phyloP scores from a whole-genome alignment of 2,888 invertebrate genomes.

The Drosophila pegasa region DNA sequence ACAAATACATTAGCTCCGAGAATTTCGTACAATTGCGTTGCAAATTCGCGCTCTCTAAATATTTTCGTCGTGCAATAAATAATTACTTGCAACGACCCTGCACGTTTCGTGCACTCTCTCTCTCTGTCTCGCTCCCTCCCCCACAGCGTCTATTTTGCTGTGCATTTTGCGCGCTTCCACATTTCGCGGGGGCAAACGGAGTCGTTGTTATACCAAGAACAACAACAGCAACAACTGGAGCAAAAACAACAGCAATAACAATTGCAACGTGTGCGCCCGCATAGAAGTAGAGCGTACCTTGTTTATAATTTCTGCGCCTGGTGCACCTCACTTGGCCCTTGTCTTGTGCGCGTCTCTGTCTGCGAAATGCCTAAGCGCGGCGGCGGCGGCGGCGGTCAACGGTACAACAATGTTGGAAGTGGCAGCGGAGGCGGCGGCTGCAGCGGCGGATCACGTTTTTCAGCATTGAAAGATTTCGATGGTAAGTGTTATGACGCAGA shows the following conservation, averaged over 20 bases:
- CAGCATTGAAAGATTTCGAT: conserved; percentile 73
- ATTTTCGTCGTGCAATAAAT: neutral
- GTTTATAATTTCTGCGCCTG: conserved; percentile 25
- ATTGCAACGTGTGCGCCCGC: conserved; percentile 32
- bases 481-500: conserved; percentile 62
- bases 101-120: neutral
- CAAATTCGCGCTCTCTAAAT: conserved; percentile 20
- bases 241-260: conserved; percentile 9
- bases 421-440: conserved; percentile 30
- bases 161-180: neutral
- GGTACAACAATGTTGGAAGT: conserved; percentile 66
- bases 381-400: conserved; percentile 62
- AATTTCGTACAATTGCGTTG: conserved; percentile 65
- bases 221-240: conserved; percentile 10
- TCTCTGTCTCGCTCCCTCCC: no score
- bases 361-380: conserved; percentile 71
- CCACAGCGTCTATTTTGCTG: neutral
- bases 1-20: conserved; percentile 22
- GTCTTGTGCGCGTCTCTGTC: neutral
- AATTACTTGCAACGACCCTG: neutral
- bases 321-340: neutral
- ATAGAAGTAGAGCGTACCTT: conserved; percentile 1
- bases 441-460: conserved; percentile 77
- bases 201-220: conserved; percentile 8
- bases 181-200: neutral